Percentiles rank a stretch among this genome's conserved stretches.
Evolutionary conservation across 2,113 vertebrate genomes (phyloP).

Genomic region (Panthera uncia): DNA sequence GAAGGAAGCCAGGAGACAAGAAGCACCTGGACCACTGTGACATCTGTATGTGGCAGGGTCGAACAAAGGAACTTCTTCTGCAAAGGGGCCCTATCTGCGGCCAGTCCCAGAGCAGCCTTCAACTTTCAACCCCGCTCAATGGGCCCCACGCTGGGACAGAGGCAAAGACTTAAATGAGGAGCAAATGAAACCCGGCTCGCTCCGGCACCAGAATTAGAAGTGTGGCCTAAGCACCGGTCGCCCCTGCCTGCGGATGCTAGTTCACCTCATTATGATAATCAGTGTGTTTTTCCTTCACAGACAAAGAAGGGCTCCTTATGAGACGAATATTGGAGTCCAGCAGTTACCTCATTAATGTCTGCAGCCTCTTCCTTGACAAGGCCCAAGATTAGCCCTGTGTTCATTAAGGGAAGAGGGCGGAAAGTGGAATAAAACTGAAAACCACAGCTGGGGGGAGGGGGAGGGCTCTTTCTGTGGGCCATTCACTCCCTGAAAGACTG

Average conservation of each 20-base stretch:
- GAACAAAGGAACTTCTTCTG: background rate
- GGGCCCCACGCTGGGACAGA: slow-evolving; percentile 40
- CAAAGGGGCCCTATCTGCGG: background rate
- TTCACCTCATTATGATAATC: slow-evolving; percentile 75
- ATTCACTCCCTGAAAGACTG: background rate
- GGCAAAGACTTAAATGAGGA: slow-evolving; percentile 60
- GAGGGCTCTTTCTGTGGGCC: background rate
- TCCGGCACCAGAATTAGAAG: slow-evolving; percentile 65
- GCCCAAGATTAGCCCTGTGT: slow-evolving; percentile 62
- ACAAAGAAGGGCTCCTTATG: slow-evolving; percentile 71
- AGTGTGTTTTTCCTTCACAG: slow-evolving; percentile 53
- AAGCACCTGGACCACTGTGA: rapidly evolving
- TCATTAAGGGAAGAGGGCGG: slow-evolving; percentile 74
- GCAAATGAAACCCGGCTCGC: slow-evolving; percentile 25
- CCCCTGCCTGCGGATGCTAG: slow-evolving; percentile 15
- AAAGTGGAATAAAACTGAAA: slow-evolving; percentile 48
- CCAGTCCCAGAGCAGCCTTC: slow-evolving; percentile 30
- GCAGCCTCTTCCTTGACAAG: slow-evolving; percentile 66
- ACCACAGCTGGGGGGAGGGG: background rate
- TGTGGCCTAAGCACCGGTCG: slow-evolving; percentile 49
- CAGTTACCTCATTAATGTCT: slow-evolving; percentile 72
- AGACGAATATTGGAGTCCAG: slow-evolving; percentile 42
- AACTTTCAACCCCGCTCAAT: slow-evolving; percentile 55
- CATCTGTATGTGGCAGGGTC: rapidly evolving
- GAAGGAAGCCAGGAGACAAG: background rate